Evolutionary conservation across 2,888 invertebrate species (phyloP).

Genomic region (Stenodema calcarata): DNA sequence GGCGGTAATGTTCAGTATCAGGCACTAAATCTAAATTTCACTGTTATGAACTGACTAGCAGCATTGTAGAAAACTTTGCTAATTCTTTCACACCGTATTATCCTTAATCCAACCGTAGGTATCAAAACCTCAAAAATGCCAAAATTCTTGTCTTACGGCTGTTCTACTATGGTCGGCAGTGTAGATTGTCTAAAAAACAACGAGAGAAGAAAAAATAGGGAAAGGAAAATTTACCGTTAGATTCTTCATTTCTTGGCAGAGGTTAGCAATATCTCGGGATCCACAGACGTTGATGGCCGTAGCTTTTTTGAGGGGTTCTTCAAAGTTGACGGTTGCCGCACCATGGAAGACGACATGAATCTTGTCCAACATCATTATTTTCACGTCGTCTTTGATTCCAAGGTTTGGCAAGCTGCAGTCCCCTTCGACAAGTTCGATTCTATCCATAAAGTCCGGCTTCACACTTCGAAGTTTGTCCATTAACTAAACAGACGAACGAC

Average conservation of each 20-base stretch:
- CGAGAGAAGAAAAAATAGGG: too few relatives aligned
- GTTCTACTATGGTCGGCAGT: too few relatives aligned
- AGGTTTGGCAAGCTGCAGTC: constrained; percentile 32
- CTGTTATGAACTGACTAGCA: too few relatives aligned
- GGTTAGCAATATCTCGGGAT: constrained; percentile 27
- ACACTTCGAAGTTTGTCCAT: constrained; percentile 38
- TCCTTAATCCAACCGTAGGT: too few relatives aligned
- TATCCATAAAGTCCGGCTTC: constrained; percentile 43
- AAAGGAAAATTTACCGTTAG: constrained; percentile 16
- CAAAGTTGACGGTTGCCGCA: constrained; percentile 52
- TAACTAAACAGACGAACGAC: constrained; percentile 25
- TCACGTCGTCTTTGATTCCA: constrained; percentile 3
- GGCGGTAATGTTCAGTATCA: too few relatives aligned
- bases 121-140: too few relatives aligned
- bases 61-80: too few relatives aligned
- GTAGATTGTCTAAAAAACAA: too few relatives aligned
- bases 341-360: constrained; percentile 50
- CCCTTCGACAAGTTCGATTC: constrained; percentile 43
- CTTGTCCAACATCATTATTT: constrained; percentile 15
- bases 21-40: too few relatives aligned
- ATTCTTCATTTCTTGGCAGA: constrained; percentile 49
- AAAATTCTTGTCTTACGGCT: too few relatives aligned
- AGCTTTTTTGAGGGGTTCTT: constrained; percentile 42
- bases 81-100: too few relatives aligned
- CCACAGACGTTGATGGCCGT: constrained; percentile 49